Evolutionary conservation across 2,797 vertebrate genomes (phyloP).

Genomic region (Gymnocypris eckloni): DNA sequence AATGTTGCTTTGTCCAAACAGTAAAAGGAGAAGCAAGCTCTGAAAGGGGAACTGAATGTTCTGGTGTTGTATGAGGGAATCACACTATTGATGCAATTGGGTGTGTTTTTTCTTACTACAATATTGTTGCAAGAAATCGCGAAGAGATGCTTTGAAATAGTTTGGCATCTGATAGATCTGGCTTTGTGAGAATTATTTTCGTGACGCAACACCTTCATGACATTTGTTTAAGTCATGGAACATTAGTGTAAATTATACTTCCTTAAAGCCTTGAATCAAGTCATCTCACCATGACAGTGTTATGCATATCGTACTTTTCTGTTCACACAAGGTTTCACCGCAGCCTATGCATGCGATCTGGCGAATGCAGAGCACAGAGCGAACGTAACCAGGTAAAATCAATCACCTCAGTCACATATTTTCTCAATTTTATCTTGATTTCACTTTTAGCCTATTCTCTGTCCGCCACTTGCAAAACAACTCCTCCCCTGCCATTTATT

Average conservation of each 20-base stretch:
- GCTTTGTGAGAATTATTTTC: slow-evolving; percentile 8
- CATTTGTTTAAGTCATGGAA: slow-evolving; percentile 28
- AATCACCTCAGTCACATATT: neutral
- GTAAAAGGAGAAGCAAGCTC: slow-evolving; percentile 25
- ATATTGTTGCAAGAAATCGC: neutral
- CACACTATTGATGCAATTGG: neutral
- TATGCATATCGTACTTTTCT: slow-evolving; percentile 22
- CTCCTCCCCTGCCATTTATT: neutral
- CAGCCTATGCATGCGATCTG: slow-evolving; percentile 73
- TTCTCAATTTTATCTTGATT: neutral
- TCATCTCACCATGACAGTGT: slow-evolving; percentile 4
- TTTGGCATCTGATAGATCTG: slow-evolving; percentile 17
- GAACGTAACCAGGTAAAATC: slow-evolving; percentile 66
- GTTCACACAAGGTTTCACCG: slow-evolving; percentile 71
- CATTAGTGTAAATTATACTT: slow-evolving; percentile 45
- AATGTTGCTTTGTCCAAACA: slow-evolving; percentile 27
- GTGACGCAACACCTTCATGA: neutral
- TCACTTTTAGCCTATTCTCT: slow-evolving; percentile 10
- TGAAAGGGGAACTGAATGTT: slow-evolving; percentile 38
- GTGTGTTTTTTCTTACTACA: neutral
- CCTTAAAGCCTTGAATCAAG: slow-evolving; percentile 31
- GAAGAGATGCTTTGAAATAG: neutral
- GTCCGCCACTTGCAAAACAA: neutral
- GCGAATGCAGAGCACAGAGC: slow-evolving; percentile 69
- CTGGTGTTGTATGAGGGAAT: slow-evolving; percentile 20